phyloP scores from a whole-genome alignment of 1,140 invertebrate genomes.

The Habropoda laboriosa region DNA sequence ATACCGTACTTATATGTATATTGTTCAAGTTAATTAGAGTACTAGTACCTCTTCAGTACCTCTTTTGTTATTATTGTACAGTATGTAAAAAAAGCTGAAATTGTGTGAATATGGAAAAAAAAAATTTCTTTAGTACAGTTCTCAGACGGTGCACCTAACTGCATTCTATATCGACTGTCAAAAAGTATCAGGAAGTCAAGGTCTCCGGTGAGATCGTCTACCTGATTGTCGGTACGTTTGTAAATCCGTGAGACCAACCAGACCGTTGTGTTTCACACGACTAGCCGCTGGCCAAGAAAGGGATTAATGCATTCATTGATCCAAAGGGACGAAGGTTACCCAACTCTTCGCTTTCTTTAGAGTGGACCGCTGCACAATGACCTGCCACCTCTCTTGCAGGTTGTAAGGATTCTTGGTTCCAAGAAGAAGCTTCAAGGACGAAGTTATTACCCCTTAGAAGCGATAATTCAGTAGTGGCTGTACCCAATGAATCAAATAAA shows the following conservation, averaged over 20 bases:
- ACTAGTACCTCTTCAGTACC: no score
- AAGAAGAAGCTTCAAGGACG: not conserved
- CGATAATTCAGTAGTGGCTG: no score
- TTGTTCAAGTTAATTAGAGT: no score
- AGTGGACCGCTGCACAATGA: constrained; percentile 12
- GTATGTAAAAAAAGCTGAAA: not conserved
- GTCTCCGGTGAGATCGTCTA: not conserved
- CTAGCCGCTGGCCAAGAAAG: not conserved
- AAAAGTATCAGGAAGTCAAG: constrained; percentile 1
- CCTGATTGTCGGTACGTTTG: constrained; percentile 8
- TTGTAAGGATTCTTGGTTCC: not conserved
- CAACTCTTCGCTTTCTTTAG: constrained; percentile 28
- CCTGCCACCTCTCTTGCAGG: no score
- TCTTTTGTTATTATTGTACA: no score
- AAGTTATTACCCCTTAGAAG: no score
- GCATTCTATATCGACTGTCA: not conserved
- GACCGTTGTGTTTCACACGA: constrained; percentile 21
- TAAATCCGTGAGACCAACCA: not conserved
- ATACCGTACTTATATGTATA: no score
- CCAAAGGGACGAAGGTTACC: not conserved
- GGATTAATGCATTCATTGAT: constrained; percentile 17
- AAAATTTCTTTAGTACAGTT: not conserved
- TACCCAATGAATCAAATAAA: no score
- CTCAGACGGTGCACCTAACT: not conserved
- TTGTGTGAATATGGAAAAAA: not conserved